Percentiles rank a stretch among this genome's conserved stretches.
Evolutionary conservation across 2,797 vertebrate species (phyloP).

Genomic region (Psittacula derbiana): DNA sequence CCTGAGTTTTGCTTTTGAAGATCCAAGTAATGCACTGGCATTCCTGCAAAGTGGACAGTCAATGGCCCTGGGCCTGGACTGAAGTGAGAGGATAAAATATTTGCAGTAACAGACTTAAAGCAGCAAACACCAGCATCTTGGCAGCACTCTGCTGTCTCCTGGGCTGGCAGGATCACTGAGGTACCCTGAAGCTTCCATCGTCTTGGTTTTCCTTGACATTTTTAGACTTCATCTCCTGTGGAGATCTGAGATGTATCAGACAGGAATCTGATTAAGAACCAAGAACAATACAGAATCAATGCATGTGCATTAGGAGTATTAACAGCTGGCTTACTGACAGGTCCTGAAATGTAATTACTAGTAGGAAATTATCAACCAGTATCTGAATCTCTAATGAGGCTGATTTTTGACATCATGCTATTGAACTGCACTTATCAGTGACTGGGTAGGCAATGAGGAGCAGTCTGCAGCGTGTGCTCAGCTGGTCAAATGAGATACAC

Average conservation of each 20-base stretch:
- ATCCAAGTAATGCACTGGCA: background rate
- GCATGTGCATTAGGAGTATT: background rate
- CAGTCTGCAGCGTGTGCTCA: rapidly evolving
- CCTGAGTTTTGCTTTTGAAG: background rate
- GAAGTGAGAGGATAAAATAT: background rate
- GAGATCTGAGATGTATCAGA: background rate
- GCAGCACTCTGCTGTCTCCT: background rate
- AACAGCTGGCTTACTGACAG: background rate
- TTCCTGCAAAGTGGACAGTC: background rate
- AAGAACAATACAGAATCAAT: constrained; percentile 1
- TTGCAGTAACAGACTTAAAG: background rate
- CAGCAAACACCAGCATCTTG: background rate
- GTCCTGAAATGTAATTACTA: background rate
- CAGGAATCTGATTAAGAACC: background rate
- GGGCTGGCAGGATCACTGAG: background rate
- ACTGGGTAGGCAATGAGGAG: background rate
- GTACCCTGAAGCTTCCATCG: background rate
- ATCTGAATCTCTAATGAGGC: background rate
- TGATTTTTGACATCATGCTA: background rate
- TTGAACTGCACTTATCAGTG: background rate
- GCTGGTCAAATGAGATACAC: rapidly evolving
- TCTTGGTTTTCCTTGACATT: background rate
- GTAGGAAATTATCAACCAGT: background rate
- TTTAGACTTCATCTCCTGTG: background rate
- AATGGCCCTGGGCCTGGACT: background rate